Percentiles rank a stretch among this genome's conserved stretches.
Evolutionary conservation across 1,140 invertebrate species (phyloP).

Genomic region (Sesamia nonagrioides): DNA sequence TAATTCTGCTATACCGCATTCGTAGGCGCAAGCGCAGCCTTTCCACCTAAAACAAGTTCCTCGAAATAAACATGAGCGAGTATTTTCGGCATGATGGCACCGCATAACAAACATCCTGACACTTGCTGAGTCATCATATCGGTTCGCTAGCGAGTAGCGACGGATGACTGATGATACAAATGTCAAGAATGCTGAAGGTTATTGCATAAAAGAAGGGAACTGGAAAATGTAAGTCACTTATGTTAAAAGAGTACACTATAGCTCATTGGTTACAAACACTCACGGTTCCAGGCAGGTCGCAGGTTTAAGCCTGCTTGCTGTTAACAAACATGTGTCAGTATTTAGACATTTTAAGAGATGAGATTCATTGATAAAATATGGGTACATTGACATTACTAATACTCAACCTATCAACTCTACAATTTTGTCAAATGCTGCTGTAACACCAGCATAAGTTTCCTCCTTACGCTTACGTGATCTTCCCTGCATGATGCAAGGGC

Average conservation of each 20-base stretch:
- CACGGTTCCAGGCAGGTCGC: too few relatives aligned
- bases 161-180: constrained; percentile 8
- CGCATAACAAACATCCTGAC: constrained; percentile 33
- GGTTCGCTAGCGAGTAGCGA: constrained; percentile 10
- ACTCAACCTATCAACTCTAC: too few relatives aligned
- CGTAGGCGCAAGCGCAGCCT: background rate
- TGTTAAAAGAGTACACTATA: background rate
- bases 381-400: too few relatives aligned
- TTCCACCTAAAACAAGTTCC: constrained; percentile 21
- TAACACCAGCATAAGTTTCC: background rate
- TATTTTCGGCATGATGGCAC: constrained; percentile 11
- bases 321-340: too few relatives aligned
- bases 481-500: constrained; percentile 57
- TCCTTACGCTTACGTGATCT: constrained; percentile 46
- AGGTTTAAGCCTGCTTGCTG: too few relatives aligned
- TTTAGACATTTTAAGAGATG: too few relatives aligned
- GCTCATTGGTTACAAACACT: too few relatives aligned
- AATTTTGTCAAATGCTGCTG: too few relatives aligned
- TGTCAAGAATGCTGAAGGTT: constrained; percentile 40
- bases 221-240: background rate
- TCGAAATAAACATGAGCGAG: constrained; percentile 36
- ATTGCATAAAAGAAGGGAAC: background rate
- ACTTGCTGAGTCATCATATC: constrained; percentile 19
- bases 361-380: too few relatives aligned
- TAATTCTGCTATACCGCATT: background rate